Percentiles rank a stretch among this genome's conserved stretches.
phyloP scores from a whole-genome alignment of 1,140 invertebrate species.

The Drosophila nigrodunni region DNA sequence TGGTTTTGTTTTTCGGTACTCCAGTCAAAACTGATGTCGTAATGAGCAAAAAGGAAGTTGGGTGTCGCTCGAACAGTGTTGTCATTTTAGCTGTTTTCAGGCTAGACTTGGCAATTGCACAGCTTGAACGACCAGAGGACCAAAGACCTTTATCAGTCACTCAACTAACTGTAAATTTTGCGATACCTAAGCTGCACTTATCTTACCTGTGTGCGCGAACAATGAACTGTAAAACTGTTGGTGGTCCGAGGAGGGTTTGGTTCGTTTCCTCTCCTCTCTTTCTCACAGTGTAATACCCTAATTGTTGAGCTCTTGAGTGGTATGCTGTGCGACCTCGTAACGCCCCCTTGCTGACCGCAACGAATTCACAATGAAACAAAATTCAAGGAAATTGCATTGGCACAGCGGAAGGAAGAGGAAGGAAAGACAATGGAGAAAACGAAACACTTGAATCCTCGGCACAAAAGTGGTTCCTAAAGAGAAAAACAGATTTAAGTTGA shows the following conservation, averaged over 20 bases:
- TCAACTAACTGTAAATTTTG: slow-evolving; percentile 25
- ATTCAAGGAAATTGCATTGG: slow-evolving; percentile 59
- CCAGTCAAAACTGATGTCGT: slow-evolving; percentile 46
- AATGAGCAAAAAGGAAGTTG: slow-evolving; percentile 70
- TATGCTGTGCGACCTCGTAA: slow-evolving; percentile 37
- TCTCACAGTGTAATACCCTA: slow-evolving; percentile 1
- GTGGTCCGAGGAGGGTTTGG: slow-evolving; percentile 16
- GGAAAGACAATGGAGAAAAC: slow-evolving; percentile 29
- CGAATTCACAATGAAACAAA: slow-evolving; percentile 50
- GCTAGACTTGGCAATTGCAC: too few relatives aligned
- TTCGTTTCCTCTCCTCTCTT: slow-evolving; percentile 24
- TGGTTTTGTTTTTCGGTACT: slow-evolving; percentile 22
- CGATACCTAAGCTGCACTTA: neutral
- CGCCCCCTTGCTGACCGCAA: slow-evolving; percentile 26
- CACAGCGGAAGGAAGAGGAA: slow-evolving; percentile 60
- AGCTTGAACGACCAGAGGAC: too few relatives aligned
- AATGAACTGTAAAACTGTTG: slow-evolving; percentile 14
- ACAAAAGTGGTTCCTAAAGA: neutral
- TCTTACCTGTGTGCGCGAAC: slow-evolving; percentile 12
- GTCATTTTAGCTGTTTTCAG: too few relatives aligned
- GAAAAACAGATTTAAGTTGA: slow-evolving; percentile 23
- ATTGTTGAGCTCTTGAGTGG: slow-evolving; percentile 44
- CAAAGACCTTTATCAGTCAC: slow-evolving; percentile 2
- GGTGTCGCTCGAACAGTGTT: slow-evolving; percentile 6
- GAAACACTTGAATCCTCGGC: neutral